phyloP scores from a whole-genome alignment of 2,888 invertebrate species.

The Tridacna crocea region DNA sequence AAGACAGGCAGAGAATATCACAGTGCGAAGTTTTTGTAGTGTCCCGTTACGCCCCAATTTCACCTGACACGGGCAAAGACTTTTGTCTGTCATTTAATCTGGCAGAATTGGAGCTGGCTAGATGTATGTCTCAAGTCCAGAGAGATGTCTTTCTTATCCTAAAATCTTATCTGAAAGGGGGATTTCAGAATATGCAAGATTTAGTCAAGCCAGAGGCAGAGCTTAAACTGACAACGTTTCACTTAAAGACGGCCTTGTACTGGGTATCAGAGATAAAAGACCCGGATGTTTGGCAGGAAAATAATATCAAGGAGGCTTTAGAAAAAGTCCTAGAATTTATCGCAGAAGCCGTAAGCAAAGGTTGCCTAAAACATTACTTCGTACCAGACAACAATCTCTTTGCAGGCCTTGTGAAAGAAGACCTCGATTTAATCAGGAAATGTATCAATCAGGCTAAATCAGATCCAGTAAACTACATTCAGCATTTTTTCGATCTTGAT shows the following conservation, averaged over 20 bases:
- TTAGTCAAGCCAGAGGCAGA: conserved; percentile 17
- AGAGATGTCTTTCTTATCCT: conserved; percentile 53
- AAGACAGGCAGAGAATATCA: conserved; percentile 50
- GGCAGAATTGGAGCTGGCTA: conserved; percentile 55
- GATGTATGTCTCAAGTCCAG: conserved; percentile 46
- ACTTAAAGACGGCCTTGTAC: conserved; percentile 61
- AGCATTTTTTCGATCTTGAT: conserved; percentile 36
- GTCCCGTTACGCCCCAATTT: conserved; percentile 54
- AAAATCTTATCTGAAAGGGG: conserved; percentile 58
- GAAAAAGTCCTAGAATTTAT: conserved; percentile 26
- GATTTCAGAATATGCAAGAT: conserved; percentile 29
- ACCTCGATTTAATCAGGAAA: conserved; percentile 19
- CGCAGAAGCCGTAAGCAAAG: neutral
- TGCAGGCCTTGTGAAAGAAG: conserved; percentile 24
- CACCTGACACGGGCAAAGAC: conserved; percentile 44
- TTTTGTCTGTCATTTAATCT: conserved; percentile 65
- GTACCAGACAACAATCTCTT: conserved; percentile 37
- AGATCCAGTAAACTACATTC: conserved; percentile 32
- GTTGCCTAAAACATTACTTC: conserved; percentile 45
- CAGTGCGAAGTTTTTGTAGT: conserved; percentile 57
- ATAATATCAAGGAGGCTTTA: conserved; percentile 27
- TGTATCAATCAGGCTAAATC: conserved; percentile 25
- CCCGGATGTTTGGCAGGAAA: conserved; percentile 11
- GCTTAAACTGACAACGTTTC: conserved; percentile 55
- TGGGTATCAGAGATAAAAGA: conserved; percentile 46